A percentile compares a stretch with the other conserved stretches of the same genome.
These are phyloP conservation scores for Cyaniris semiargus DNA, from an alignment of 2,888 invertebrate species.

Conservation along the genomic window DNA sequence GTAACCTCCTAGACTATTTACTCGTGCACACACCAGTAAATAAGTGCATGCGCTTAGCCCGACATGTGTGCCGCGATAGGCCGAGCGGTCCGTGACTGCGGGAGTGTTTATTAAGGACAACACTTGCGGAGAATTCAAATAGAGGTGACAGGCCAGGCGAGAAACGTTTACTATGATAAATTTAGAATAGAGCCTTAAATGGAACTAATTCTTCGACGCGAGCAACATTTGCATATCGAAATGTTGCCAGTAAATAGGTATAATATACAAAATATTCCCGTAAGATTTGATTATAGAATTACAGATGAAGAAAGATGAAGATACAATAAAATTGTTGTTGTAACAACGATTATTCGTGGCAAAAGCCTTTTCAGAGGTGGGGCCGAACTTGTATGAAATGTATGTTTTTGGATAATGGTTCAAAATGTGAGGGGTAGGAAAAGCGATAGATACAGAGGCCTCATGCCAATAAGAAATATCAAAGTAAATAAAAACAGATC, in stretches of 20 bases:
- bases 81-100: slow-evolving; percentile 62
- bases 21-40: slow-evolving; percentile 52
- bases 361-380: too few species aligned
- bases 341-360: too few species aligned
- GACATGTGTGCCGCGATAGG: slow-evolving; percentile 64
- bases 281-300: too few species aligned
- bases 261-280: background rate
- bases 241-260: background rate
- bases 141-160: slow-evolving; percentile 27
- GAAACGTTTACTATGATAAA: background rate
- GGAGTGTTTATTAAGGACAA: slow-evolving; percentile 69
- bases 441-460: too few species aligned
- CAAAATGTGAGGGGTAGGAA: too few species aligned
- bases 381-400: background rate
- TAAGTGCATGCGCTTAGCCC: slow-evolving; percentile 51
- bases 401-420: background rate
- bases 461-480: too few species aligned
- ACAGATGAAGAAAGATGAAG: too few species aligned
- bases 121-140: slow-evolving; percentile 32
- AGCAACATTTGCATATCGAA: background rate
- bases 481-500: too few species aligned
- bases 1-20: slow-evolving; percentile 47
- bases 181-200: background rate
- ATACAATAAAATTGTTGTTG: too few species aligned
- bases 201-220: slow-evolving; percentile 17